Conservation (phyloP, 1,140 invertebrate genomes). For the Brachystomella parvula region DNA sequence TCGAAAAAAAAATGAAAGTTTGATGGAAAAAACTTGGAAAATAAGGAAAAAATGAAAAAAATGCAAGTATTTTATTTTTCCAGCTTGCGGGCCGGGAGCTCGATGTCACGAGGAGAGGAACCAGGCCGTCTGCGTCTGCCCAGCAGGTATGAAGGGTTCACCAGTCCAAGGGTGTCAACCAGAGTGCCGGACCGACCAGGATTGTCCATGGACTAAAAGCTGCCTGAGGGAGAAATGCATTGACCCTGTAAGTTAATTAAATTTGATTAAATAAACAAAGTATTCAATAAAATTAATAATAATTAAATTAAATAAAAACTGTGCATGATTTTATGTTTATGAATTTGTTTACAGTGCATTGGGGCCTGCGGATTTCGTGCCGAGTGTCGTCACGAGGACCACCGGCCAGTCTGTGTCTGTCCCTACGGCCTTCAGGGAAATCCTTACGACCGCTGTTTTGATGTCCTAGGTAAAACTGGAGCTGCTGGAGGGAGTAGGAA, state of each 20-base stretch:
- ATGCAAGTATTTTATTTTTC: background rate
- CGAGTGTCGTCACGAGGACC: constrained; percentile 64
- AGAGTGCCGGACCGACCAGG: constrained; percentile 48
- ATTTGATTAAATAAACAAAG: background rate
- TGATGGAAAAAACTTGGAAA: background rate
- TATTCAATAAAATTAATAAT: background rate
- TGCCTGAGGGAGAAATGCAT: constrained; percentile 68
- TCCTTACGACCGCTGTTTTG: constrained; percentile 24
- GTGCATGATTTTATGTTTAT: constrained; percentile 65
- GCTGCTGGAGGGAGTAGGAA: no score
- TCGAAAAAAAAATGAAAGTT: background rate
- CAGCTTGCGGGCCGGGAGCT: background rate
- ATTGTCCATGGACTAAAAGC: constrained; percentile 64
- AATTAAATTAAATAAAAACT: constrained; percentile 59
- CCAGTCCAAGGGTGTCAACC: constrained; percentile 53
- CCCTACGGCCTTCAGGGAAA: constrained; percentile 24
- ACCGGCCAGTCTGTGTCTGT: constrained; percentile 43
- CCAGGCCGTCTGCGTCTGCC: constrained; percentile 61
- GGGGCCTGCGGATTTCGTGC: constrained; percentile 70
- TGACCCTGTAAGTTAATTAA: constrained; percentile 46
- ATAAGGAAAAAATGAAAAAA: no score
- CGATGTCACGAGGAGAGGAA: constrained; percentile 34
- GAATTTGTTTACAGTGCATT: constrained; percentile 51
- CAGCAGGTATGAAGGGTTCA: constrained; percentile 47
- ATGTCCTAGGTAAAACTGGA: no score